A percentile compares a stretch with the other conserved stretches of the same genome.
These are phyloP conservation scores for Oligia strigilis DNA, from an alignment of 2,888 invertebrate genomes.

Conservation along the genomic window DNA sequence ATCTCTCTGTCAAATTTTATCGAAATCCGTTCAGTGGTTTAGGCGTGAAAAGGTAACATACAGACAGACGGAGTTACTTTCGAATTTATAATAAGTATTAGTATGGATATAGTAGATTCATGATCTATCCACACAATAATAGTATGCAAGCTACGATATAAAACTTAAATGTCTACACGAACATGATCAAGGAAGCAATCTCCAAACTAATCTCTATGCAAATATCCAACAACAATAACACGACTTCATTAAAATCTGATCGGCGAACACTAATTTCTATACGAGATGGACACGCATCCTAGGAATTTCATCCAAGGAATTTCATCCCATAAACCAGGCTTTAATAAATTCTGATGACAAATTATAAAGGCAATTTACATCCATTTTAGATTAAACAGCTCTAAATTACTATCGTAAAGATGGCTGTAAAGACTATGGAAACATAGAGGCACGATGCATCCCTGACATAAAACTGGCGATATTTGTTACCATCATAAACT, in stretches of 20 bases:
- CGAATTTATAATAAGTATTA: too few species aligned
- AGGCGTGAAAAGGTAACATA: too few species aligned
- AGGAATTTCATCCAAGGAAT: conserved; percentile 55
- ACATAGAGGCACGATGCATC: conserved; percentile 72
- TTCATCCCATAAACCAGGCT: conserved; percentile 56
- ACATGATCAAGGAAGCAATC: conserved; percentile 79
- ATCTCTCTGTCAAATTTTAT: too few species aligned
- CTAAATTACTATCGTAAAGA: conserved; percentile 72
- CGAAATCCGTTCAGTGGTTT: too few species aligned
- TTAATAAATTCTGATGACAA: conserved; percentile 71
- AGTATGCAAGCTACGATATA: conserved; percentile 54
- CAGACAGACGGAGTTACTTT: too few species aligned
- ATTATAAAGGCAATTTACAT: conserved; percentile 70
- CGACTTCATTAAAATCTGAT: conserved; percentile 64
- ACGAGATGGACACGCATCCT: conserved; percentile 48
- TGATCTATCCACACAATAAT: conserved; percentile 15
- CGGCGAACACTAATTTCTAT: conserved; percentile 59
- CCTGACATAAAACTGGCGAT: conserved; percentile 77
- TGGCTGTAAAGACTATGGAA: conserved; percentile 70
- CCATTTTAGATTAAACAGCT: conserved; percentile 72
- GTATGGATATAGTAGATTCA: too few species aligned
- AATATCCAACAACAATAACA: conserved; percentile 80
- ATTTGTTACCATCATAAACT: conserved; percentile 82
- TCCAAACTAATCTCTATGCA: conserved; percentile 85
- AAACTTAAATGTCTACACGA: conserved; percentile 68